Evolutionary conservation across 2,888 invertebrate genomes (phyloP), one percentile per base, ranked within the genome.

Genomic region (Octonoba sinensis): DNA sequence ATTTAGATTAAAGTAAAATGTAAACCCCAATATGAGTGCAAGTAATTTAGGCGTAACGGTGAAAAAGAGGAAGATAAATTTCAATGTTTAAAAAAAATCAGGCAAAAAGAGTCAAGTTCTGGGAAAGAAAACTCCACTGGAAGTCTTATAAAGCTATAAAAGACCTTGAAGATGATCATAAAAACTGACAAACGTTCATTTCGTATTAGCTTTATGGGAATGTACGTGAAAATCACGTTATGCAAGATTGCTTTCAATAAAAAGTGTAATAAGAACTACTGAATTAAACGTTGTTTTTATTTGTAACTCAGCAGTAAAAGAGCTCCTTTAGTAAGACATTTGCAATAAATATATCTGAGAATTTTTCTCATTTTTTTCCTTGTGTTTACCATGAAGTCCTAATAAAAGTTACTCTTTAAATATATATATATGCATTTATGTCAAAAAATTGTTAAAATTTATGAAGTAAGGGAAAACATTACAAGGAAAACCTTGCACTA

Each of bases 1-100:
- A 75, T 75, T 66, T 75, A 67, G 67, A 67, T 75, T 75, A 75
- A 27, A 59, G 44, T 57, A 67, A 75, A 75, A 75, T 67, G 66
- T 67, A 67, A 75, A 75, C 66, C 67, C 67, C 75, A 49, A 60
- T 57, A 36, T 46, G 66, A 60, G 11, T 8, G 60, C 54, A 18
- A 54, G 20, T 18, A 54, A 54, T 8, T 18, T 54, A 47, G 27
- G 51, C 65, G 27, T 64, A 59, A 20, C 62, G 51, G 73, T 47
- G 8, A 27, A 44, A 72, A 54, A 54, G 64, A 73, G 65, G 64
- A 64, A 64, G 22, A 36, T 18, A 22, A 24, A 22, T 44, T 27
- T 18, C n/a, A 65, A 72, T 51, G 18, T 46, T 24, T 22, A 57
- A 56, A 56, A 51, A 74, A 74, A 65, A 74, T 66, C 49, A 66